These are phyloP conservation scores for Heliconius hortense DNA, from an alignment of 2,888 invertebrate species.

Conservation along the genomic window DNA sequence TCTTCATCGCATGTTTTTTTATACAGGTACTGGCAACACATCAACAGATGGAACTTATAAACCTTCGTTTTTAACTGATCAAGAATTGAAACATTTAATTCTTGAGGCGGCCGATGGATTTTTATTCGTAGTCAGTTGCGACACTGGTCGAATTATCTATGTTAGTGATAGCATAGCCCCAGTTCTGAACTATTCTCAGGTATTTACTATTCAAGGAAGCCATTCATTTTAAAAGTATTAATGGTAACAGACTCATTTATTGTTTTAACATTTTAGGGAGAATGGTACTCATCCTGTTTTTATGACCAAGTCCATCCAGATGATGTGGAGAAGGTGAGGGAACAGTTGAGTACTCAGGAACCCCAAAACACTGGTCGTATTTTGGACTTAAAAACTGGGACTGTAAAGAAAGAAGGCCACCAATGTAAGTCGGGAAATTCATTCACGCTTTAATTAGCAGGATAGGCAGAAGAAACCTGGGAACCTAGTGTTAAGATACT, in stretches of 20 bases:
- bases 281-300: constrained; percentile 98
- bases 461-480: too few species aligned
- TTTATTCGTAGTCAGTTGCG: constrained; percentile 96
- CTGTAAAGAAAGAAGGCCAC: constrained; percentile 99
- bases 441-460: too few species aligned
- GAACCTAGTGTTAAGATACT: too few species aligned
- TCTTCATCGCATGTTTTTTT: background rate
- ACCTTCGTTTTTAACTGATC: constrained; percentile 99
- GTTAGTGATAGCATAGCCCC: constrained; percentile 99
- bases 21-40: constrained; percentile 94
- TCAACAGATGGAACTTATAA: constrained; percentile 98
- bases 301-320: constrained; percentile 99
- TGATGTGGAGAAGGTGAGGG: constrained; percentile 97
- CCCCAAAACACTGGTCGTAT: constrained; percentile 97
- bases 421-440: constrained; percentile 88
- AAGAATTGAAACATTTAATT: constrained; percentile 98
- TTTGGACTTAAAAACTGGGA: constrained; percentile 98
- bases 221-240: background rate
- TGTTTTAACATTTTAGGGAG: constrained; percentile 81
- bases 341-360: constrained; percentile 98
- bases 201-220: constrained; percentile 50
- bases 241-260: background rate
- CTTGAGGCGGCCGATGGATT: constrained; percentile 99
- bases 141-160: constrained; percentile 97
- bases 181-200: constrained; percentile 97